Evolutionary conservation across 2,888 invertebrate genomes (phyloP), one percentile per base, ranked within the genome.

Genomic region (Erebia palarica): DNA sequence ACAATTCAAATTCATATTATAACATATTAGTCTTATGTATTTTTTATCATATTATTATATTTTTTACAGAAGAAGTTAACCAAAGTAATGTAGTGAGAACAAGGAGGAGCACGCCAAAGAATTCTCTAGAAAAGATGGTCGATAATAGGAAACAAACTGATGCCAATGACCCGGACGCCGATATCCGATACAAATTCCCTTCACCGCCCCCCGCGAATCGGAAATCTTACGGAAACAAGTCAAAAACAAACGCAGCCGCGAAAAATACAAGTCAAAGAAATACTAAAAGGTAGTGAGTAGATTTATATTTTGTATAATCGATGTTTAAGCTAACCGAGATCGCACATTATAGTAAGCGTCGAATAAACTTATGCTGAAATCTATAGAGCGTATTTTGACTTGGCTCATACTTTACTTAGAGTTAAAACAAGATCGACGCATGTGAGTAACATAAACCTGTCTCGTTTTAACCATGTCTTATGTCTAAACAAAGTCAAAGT

Each of bases 101-200:
- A 7, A 65, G 65, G n/a, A 70, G 60, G 61, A 64, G 47, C 44
- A 53, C 68, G 2, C 36, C 72, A 10, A 68, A 69, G 27, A 68
- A 59, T 10, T 21, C 65, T 9, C 27, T 60, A 14, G 61, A 67
- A 10, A n/a, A 36, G 7, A 16, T 2, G 49, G 21, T 11, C 9
- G 47, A 42, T 18, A 65, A 63, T 21, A 21, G 42, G 13, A 36
- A 70, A 16, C 57, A 36, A 36, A 44, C 53, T n/a, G 57, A 47
- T 36, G 11, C n/a, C n/a, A 4, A 65, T 5, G 76, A 78, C 13
- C 27, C 3, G 13, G 74, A 78, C 14, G 63, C 55, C 1, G 44
- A 58, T 1, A 8, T 76, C 14, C 73, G 74, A 42, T 80, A 81
- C 61, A 82, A 80, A 55, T 78, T 82, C 16, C 81, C 80, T 4